Evolutionary conservation across 2,797 vertebrate species (phyloP).

Genomic region (Channallabes apus): DNA sequence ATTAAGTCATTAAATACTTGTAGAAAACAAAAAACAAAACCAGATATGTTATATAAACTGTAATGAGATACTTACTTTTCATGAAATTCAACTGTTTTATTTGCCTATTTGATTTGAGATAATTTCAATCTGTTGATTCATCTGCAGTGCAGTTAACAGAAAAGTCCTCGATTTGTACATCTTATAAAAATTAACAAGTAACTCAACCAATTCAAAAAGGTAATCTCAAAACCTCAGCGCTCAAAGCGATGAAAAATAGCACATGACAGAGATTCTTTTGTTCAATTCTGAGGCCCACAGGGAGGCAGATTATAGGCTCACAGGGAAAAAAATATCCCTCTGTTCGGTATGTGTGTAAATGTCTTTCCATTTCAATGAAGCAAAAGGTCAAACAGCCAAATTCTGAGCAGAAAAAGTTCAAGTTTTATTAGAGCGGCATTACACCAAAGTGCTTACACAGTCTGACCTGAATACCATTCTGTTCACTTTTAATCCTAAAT

Average conservation of each 20-base stretch:
- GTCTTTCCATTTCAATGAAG: slow-evolving; percentile 8
- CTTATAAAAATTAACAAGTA: background rate
- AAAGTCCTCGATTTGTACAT: background rate
- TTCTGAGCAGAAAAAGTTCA: background rate
- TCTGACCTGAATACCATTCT: background rate
- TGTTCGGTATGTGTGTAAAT: background rate
- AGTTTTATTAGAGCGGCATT: background rate
- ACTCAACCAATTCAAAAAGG: background rate
- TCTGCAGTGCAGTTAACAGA: background rate
- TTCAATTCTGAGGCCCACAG: background rate
- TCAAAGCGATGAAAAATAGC: background rate
- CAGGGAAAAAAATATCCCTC: background rate
- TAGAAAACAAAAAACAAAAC: background rate
- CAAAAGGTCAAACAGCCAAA: slow-evolving; percentile 8
- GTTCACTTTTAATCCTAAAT: background rate
- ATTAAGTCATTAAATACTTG: background rate
- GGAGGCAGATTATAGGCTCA: slow-evolving; percentile 13
- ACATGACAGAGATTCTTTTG: slow-evolving; percentile 4
- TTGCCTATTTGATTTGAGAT: background rate
- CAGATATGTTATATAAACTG: background rate
- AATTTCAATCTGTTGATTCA: background rate
- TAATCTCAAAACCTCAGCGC: background rate
- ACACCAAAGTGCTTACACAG: slow-evolving; percentile 11
- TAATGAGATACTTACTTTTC: background rate
- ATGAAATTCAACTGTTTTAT: background rate